These are phyloP conservation scores for Cynoglossus semilaevis DNA, from an alignment of 2,113 vertebrate species.

Conservation along the genomic window DNA sequence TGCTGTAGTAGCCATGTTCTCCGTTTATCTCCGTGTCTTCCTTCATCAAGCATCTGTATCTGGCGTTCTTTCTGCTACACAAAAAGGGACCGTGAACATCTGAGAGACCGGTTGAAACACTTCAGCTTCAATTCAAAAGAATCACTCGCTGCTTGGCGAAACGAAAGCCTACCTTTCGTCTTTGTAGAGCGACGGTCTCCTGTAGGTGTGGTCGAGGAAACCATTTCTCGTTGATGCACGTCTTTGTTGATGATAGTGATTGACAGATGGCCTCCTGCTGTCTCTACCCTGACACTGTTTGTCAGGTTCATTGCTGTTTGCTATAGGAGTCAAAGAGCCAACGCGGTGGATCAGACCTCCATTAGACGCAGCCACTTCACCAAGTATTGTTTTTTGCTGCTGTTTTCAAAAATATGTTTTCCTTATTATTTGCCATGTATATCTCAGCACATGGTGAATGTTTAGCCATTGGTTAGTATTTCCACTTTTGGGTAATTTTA, in stretches of 20 bases:
- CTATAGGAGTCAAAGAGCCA: slow-evolving; percentile 56
- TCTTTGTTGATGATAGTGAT: slow-evolving; percentile 39
- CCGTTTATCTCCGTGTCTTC: slow-evolving; percentile 43
- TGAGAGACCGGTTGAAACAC: neutral
- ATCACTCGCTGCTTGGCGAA: no score
- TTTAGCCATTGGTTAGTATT: no score
- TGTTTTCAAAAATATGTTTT: no score
- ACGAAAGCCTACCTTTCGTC: slow-evolving; percentile 24
- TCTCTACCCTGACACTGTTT: slow-evolving; percentile 33
- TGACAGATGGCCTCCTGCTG: slow-evolving; percentile 41
- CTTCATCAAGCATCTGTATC: slow-evolving; percentile 67
- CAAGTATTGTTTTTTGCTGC: neutral
- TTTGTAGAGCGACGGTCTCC: slow-evolving; percentile 43
- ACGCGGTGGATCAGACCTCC: slow-evolving; percentile 63
- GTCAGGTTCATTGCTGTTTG: slow-evolving; percentile 45
- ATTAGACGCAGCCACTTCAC: slow-evolving; percentile 42
- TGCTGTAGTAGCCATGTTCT: slow-evolving; percentile 61
- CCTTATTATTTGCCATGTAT: no score
- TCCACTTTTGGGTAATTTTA: no score
- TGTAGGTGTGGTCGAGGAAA: slow-evolving; percentile 36
- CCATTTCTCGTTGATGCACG: slow-evolving; percentile 38
- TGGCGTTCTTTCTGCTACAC: slow-evolving; percentile 51
- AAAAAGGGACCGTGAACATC: neutral
- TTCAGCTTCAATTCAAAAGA: no score
- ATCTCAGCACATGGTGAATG: no score